Evolutionary conservation across 1,140 invertebrate species (phyloP), one percentile per base, ranked within the genome.

Genomic region (Pristionchus pacificus): DNA sequence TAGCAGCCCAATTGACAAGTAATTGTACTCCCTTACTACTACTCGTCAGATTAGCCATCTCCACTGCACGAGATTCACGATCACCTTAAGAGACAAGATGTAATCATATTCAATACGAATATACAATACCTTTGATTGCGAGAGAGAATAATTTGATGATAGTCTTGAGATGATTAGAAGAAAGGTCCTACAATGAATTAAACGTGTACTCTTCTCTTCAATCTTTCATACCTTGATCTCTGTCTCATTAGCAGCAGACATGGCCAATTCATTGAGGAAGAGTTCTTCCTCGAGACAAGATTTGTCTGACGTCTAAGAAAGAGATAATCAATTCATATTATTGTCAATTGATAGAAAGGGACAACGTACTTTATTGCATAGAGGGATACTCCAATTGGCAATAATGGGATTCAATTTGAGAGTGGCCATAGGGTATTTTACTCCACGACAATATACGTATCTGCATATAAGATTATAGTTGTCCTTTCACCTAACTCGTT

Each of bases 401-500:
- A 49, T 49, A 19, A 49, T 49, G 6, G 38, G 38, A 49, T 10
- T 19, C 6, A 49, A 19, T 49, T 6, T 6, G 19, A 49, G 38
- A 32, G 31, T 68, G 1, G 60, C 30, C 15, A 68, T 6, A 24
- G 66, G 66, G 31, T 28, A 60, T 1, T 31, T 14, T 0, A 58
- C 38, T 10, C 66, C 66, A 1, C 66, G 66, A 32, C 66, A 68
- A 29, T 68, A 68, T 6, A 68, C 60, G 24, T 68, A 68, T 3
- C 66, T 55, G 58, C 58, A 68, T 15, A 58, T 57, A n/a, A n/a
- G n/a, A 49, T 19, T 10, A 49, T 49, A 49, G 6, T 10, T 19
- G 6, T 49, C 38, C 38, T 49, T 49, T 19, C 6, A 49, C 38
- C 6, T 49, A 49, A 6, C 38, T 19, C 6, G 6, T 10, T 10